Evolutionary conservation across 2,888 invertebrate species (phyloP).

Genomic region (Patella ulyssiponensis): DNA sequence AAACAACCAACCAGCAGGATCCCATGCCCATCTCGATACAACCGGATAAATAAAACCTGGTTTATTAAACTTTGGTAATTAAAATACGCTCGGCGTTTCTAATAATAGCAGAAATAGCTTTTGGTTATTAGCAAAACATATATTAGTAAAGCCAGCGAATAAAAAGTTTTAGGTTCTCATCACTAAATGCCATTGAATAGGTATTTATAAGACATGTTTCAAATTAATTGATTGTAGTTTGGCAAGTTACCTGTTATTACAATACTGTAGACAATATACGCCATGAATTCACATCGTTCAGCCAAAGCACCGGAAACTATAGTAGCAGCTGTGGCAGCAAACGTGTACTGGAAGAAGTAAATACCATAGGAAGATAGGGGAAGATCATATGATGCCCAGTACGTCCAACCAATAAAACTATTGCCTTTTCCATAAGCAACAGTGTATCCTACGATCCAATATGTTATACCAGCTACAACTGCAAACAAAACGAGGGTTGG

Average conservation of each 20-base stretch:
- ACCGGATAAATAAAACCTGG: conserved; percentile 73
- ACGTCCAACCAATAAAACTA: conserved; percentile 70
- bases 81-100: no score
- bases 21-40: conserved; percentile 74
- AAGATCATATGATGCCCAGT: conserved; percentile 46
- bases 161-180: no score
- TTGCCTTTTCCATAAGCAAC: conserved; percentile 60
- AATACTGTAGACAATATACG: conserved; percentile 75
- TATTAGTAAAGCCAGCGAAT: no score
- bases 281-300: conserved; percentile 75
- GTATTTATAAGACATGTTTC: no score
- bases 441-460: conserved; percentile 61
- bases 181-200: no score
- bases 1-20: conserved; percentile 70
- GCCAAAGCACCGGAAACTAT: conserved; percentile 76
- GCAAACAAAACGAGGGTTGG: conserved; percentile 24
- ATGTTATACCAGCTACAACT: conserved; percentile 58
- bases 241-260: conserved; percentile 73
- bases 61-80: conserved; percentile 14
- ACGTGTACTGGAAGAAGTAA: conserved; percentile 76
- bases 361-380: conserved; percentile 42
- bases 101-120: no score
- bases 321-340: conserved; percentile 76
- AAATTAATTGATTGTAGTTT: no score
- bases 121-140: no score